Evolutionary conservation across 2,888 invertebrate genomes (phyloP).

Genomic region (Brachyopa scutellaris): DNA sequence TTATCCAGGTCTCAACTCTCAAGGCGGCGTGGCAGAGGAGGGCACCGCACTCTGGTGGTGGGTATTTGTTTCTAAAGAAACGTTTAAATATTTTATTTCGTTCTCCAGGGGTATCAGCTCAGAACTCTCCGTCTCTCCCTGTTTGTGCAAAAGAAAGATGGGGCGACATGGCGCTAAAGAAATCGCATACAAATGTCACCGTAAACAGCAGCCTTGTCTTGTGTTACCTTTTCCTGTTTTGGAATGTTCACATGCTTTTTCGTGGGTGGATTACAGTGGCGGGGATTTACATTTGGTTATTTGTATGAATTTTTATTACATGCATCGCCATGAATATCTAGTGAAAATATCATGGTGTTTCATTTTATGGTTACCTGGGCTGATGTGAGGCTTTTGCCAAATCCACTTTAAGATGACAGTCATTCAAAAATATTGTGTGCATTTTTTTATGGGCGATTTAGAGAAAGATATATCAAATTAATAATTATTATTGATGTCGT

Average conservation of each 20-base stretch:
- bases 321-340: constrained; percentile 80
- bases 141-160: background rate
- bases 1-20: constrained; percentile 62
- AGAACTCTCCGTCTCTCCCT: constrained; percentile 70
- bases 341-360: constrained; percentile 69
- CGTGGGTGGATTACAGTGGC: constrained; percentile 62
- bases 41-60: background rate
- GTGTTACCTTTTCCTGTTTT: constrained; percentile 17
- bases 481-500: constrained; percentile 59
- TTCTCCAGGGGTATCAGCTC: constrained; percentile 78
- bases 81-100: constrained; percentile 81
- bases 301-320: constrained; percentile 81
- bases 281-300: constrained; percentile 71
- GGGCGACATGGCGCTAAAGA: constrained; percentile 32
- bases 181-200: constrained; percentile 72
- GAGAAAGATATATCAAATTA: constrained; percentile 57
- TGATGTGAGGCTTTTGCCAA: constrained; percentile 28
- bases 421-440: constrained; percentile 20
- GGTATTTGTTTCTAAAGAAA: constrained; percentile 64
- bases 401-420: constrained; percentile 36
- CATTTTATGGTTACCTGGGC: constrained; percentile 47
- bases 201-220: constrained; percentile 6
- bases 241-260: constrained; percentile 36
- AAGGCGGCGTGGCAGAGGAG: background rate
- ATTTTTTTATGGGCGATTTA: constrained; percentile 58